Percentiles rank a stretch among this genome's conserved stretches.
phyloP scores from a whole-genome alignment of 2,888 invertebrate genomes.

The Alloplasta piceator region DNA sequence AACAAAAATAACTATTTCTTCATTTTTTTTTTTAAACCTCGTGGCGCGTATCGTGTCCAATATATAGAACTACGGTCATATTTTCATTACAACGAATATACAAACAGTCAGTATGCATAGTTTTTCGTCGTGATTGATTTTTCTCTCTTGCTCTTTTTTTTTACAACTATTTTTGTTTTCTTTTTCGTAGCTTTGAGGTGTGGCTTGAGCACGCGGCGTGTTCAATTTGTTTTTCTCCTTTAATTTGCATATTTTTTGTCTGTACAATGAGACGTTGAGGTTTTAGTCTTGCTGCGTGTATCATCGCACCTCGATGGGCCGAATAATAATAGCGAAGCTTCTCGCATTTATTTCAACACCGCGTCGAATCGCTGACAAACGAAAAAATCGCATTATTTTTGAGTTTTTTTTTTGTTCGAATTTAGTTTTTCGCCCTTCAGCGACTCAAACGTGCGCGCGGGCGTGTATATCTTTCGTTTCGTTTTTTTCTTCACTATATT shows the following conservation, averaged over 20 bases:
- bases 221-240: conserved; percentile 14
- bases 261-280: conserved; percentile 50
- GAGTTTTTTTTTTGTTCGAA: not conserved
- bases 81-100: conserved; percentile 75
- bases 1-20: not conserved
- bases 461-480: not conserved
- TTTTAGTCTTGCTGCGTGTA: conserved; percentile 32
- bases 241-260: conserved; percentile 30
- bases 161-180: conserved; percentile 53
- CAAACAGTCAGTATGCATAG: conserved; percentile 75
- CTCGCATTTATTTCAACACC: conserved; percentile 30
- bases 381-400: too few species aligned
- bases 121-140: conserved; percentile 42
- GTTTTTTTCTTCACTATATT: conserved; percentile 41
- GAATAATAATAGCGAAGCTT: conserved; percentile 60
- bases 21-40: conserved; percentile 51
- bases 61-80: conserved; percentile 72
- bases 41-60: conserved; percentile 54
- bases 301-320: conserved; percentile 58
- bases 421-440: not conserved
- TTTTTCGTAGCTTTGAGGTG: conserved; percentile 39
- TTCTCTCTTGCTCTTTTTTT: conserved; percentile 31
- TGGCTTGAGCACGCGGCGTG: conserved; percentile 48
- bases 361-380: too few species aligned
- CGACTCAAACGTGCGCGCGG: not conserved